Evolutionary conservation across 2,888 invertebrate genomes (phyloP).

Genomic region (Argyresthia goedartella): DNA sequence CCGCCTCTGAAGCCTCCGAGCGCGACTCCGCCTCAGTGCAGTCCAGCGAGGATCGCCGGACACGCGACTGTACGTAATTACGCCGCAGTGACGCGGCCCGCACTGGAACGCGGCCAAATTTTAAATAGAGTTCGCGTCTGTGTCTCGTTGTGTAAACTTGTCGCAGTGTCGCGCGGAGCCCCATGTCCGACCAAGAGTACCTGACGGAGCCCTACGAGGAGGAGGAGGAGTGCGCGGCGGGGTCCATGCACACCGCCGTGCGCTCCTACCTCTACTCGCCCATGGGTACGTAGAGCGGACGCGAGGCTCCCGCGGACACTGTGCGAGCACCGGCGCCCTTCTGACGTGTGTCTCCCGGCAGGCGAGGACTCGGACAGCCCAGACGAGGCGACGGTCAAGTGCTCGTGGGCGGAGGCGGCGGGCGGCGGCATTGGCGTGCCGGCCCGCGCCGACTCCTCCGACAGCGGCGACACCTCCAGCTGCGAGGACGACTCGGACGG

Average conservation of each 20-base stretch:
- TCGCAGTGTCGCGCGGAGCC: conserved; percentile 65
- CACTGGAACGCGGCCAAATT: conserved; percentile 64
- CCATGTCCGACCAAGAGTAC: conserved; percentile 68
- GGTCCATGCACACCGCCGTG: conserved; percentile 58
- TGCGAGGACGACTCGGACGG: conserved; percentile 59
- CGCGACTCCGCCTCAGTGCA: conserved; percentile 62
- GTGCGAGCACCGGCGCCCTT: neutral
- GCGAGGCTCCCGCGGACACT: conserved; percentile 29
- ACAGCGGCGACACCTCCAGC: conserved; percentile 41
- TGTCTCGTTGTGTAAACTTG: conserved; percentile 58
- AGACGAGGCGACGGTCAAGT: conserved; percentile 74
- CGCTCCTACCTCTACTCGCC: conserved; percentile 69
- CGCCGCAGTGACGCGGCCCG: conserved; percentile 34
- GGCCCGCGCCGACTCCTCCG: conserved; percentile 46
- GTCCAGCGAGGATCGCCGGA: conserved; percentile 65
- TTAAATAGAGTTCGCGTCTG: conserved; percentile 56
- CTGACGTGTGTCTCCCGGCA: conserved; percentile 49
- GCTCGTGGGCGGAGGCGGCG: conserved; percentile 57
- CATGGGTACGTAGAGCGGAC: conserved; percentile 60
- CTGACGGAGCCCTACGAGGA: conserved; percentile 60
- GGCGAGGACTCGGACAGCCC: conserved; percentile 74
- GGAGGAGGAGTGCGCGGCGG: conserved; percentile 51
- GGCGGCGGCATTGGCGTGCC: conserved; percentile 50
- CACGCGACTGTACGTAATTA: conserved; percentile 60
- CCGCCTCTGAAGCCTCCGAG: conserved; percentile 61